Base-by-base conservation (phyloP, 1,140 invertebrate genomes). In the Macrosteles quadrilineatus region DNA sequence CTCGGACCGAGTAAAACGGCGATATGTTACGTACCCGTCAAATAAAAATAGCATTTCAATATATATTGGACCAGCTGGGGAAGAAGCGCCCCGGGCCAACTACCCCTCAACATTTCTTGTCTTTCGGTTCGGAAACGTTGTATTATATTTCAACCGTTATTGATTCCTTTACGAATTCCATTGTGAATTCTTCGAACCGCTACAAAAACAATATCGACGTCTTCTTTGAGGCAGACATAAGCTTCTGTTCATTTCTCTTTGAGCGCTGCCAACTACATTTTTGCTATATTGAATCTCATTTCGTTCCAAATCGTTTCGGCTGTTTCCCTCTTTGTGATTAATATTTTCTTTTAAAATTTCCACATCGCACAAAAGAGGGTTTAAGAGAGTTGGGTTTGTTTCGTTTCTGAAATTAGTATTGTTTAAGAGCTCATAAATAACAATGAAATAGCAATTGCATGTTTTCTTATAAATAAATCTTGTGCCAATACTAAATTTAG, bases 61-160 rank as follows among this genome's bases (percentile, higher is more conserved):
- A 59, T 59, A 59, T 59, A 59, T 59, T 59, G 55, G 25, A 25
- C 55, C 11, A 25, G 55, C n/a, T 29, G 55, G 23, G 9, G 14
- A 29, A 25, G 55, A 11, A 6, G 21, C 55, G 6, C 55, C 14
- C 55, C 23, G 55, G 55, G 4, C 25, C 21, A 6, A 27, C 55
- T 6, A 36, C 55, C 55, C 12, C 55, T 25, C 23, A 25, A 30
- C 55, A 30, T 59, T 59, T 59, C 55, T 59, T 59, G 55, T 59
- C 55, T 59, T 50, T 59, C 27, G 55, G 55, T 23, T 59, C 55
- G 55, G 55, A 59, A 59, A 59, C 55, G 55, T 6, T 59, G 55
- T 59, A 59, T 59, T 59, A 59, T 59, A 59, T 59, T 59, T 59
- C 55, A 59, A 59, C 55, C 55, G 55, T 59, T 59, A 59, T 59